These are phyloP conservation scores for Syngnathus acus DNA, from an alignment of 2,797 vertebrate species.

Conservation along the genomic window DNA sequence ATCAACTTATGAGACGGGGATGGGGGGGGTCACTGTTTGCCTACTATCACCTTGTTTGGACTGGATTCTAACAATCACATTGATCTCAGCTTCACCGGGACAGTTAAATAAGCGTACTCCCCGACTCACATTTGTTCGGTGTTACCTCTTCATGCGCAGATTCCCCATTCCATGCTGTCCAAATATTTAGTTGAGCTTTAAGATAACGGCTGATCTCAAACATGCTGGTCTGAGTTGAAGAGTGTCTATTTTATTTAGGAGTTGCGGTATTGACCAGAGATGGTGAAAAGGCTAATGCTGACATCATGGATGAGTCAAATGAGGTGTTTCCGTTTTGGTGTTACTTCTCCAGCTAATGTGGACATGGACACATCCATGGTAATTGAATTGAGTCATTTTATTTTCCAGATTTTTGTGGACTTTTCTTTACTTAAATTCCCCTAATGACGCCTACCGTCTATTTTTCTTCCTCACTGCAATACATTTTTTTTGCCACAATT, in stretches of 20 bases:
- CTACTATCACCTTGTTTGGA: slow-evolving; percentile 56
- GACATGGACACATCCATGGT: not conserved
- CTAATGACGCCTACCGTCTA: too few relatives aligned
- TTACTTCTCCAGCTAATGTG: not conserved
- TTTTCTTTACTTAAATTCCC: not conserved
- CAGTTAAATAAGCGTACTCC: slow-evolving; percentile 48
- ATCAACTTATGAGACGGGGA: slow-evolving; percentile 38
- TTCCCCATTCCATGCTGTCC: slow-evolving; percentile 42
- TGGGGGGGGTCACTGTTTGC: slow-evolving; percentile 51
- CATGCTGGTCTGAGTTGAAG: slow-evolving; percentile 53
- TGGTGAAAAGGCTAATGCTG: slow-evolving; percentile 19
- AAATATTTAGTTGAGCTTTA: slow-evolving; percentile 67
- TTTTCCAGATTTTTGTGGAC: not conserved
- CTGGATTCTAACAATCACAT: slow-evolving; percentile 61
- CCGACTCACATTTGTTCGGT: slow-evolving; percentile 65
- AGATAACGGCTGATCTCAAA: slow-evolving; percentile 57
- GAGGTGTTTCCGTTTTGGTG: not conserved
- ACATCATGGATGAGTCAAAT: not conserved
- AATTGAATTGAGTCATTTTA: not conserved
- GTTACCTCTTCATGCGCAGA: slow-evolving; percentile 51
- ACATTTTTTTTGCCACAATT: too few relatives aligned
- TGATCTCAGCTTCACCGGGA: slow-evolving; percentile 48
- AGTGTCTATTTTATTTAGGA: slow-evolving; percentile 54
- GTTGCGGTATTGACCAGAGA: slow-evolving; percentile 29
- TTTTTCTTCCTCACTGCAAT: too few relatives aligned